These are phyloP conservation scores for Megaceryle maxima DNA, from an alignment of 2,113 vertebrate genomes.

Conservation along the genomic window DNA sequence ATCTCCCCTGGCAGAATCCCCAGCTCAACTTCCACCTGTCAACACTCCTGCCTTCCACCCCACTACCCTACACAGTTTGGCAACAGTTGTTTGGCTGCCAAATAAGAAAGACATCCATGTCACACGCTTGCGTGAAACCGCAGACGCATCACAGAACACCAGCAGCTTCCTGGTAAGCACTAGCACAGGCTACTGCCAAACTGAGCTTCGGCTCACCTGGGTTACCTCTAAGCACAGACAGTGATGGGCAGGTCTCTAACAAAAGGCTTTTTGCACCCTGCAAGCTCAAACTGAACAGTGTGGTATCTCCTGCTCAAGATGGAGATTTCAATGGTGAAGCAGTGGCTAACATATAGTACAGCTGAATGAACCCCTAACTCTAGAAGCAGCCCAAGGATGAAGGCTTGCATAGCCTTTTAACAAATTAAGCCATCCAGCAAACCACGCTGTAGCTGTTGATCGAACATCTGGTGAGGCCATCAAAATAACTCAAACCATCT, in stretches of 20 bases:
- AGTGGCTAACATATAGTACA: neutral
- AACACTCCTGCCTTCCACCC: neutral
- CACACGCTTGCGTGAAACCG: fast-evolving
- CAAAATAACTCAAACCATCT: neutral
- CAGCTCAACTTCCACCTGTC: neutral
- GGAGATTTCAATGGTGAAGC: neutral
- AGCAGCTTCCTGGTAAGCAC: neutral
- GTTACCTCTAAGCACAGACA: neutral
- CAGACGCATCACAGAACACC: neutral
- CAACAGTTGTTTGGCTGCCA: neutral
- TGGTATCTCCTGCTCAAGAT: neutral
- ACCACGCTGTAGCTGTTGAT: fast-evolving
- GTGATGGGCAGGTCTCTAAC: neutral
- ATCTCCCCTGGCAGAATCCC: neutral
- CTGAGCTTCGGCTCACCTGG: neutral
- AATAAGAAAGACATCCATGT: fast-evolving
- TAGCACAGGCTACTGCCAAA: neutral
- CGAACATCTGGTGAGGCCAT: neutral
- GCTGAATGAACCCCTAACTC: neutral
- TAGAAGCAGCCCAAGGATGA: neutral
- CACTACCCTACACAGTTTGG: neutral
- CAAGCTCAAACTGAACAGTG: neutral
- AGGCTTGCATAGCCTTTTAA: neutral
- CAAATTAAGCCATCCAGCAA: neutral
- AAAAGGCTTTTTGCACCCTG: neutral